These are phyloP conservation scores for Pteromalus puparum DNA, from an alignment of 1,140 invertebrate genomes.

Conservation along the genomic window DNA sequence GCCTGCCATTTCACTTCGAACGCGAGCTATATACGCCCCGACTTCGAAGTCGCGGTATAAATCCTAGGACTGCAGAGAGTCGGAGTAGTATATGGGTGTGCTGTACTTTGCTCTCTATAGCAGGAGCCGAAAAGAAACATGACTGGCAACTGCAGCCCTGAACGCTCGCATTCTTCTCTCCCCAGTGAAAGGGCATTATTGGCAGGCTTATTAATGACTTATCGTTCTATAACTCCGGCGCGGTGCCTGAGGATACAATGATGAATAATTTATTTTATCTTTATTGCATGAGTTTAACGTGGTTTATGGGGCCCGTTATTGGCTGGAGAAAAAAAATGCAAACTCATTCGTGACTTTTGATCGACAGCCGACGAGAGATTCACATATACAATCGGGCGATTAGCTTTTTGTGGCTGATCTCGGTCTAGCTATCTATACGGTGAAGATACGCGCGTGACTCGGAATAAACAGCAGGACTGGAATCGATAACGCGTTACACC, in stretches of 20 bases:
- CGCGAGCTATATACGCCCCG: too few relatives aligned
- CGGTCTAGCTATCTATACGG: too few relatives aligned
- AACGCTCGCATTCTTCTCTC: background rate
- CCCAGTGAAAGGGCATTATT: background rate
- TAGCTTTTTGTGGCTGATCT: too few relatives aligned
- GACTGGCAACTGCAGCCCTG: slow-evolving; percentile 28
- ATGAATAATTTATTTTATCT: background rate
- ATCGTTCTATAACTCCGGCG: background rate
- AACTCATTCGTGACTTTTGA: background rate
- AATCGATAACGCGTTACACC: too few relatives aligned
- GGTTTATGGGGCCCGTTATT: background rate
- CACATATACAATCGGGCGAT: too few relatives aligned
- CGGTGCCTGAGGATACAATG: background rate
- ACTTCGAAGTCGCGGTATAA: background rate
- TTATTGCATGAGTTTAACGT: background rate
- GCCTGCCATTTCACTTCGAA: background rate
- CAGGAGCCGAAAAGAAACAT: slow-evolving; percentile 3
- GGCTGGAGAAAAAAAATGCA: too few relatives aligned
- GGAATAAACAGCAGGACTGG: too few relatives aligned
- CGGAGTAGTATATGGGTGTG: background rate
- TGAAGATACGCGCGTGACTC: too few relatives aligned
- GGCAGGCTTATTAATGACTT: slow-evolving; percentile 11
- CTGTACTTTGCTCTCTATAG: background rate
- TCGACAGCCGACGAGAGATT: background rate
- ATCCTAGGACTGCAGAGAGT: background rate